Conservation (phyloP, 2,797 vertebrate genomes). For the Mus minutoides region DNA sequence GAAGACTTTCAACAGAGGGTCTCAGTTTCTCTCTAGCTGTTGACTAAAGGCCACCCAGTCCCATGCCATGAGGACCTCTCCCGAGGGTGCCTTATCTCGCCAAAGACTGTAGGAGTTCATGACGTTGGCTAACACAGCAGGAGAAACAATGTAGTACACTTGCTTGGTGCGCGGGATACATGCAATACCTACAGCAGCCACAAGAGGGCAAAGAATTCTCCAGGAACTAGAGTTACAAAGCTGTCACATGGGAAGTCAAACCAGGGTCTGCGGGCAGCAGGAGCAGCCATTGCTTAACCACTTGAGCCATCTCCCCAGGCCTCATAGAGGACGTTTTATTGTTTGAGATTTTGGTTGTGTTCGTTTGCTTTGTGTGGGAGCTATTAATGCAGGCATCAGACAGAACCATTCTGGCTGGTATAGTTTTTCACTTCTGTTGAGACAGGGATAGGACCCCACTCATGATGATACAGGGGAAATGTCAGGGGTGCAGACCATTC, state of each 20-base stretch:
- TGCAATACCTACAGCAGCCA: neutral
- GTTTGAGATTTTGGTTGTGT: constrained; percentile 15
- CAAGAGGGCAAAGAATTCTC: neutral
- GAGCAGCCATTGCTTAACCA: neutral
- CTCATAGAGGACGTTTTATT: constrained; percentile 61
- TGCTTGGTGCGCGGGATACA: neutral
- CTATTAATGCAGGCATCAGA: constrained; percentile 68
- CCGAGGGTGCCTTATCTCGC: neutral
- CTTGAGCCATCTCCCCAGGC: constrained; percentile 58
- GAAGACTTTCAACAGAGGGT: neutral
- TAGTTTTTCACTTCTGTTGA: constrained; percentile 62
- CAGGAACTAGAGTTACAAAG: neutral
- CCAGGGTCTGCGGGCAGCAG: too few relatives aligned
- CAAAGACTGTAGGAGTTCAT: neutral
- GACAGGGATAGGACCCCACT: constrained; percentile 29
- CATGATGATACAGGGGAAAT: constrained; percentile 49
- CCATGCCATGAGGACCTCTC: neutral
- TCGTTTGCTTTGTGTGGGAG: constrained; percentile 72
- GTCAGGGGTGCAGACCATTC: neutral
- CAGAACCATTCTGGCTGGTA: constrained; percentile 77
- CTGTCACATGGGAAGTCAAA: neutral
- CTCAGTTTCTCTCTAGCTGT: neutral
- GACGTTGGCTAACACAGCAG: neutral
- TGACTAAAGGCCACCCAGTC: neutral
- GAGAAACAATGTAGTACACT: neutral